Base-by-base conservation (phyloP, 2,888 invertebrate species). In the Synergus gifuensis region DNA sequence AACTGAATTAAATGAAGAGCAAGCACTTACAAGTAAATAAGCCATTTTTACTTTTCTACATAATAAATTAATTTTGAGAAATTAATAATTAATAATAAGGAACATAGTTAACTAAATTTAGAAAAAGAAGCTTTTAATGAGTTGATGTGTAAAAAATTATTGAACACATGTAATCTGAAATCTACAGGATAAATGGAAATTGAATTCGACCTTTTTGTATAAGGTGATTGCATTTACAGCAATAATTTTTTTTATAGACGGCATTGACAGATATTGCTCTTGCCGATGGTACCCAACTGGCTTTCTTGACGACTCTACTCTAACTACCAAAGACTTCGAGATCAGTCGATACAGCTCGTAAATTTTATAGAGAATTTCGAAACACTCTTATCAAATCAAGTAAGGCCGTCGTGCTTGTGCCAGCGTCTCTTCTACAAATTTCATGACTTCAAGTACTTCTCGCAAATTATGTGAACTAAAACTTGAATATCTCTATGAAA, bases 281-380 rank as follows among this genome's bases (percentile, higher is more conserved):
- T 54, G 54, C 16, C 7, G 54, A n/a, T 54, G 54, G 8, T 18
- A n/a, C 9, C 18, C 54, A 18, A n/a, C 54, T 58, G 9, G n/a
- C 18, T 58, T n/a, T 16, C 54, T 3, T 58, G 36, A 36, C 36
- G 36, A 36, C 36, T 36, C 46, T 46, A 46, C 18, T 28, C 22
- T 28, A 62, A 28, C 12, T 18, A 8, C 12, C 18, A 18, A 28
- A 22, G 60, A 62, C 60, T 62, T 62, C 11, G 28, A 28, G 60
- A 28, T 62, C 60, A 62, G 60, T 62, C 60, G 60, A 18, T 60
- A 22, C 60, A 62, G 18, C 22, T 12, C 60, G 60, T 62, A 62
- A 62, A 62, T 62, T 62, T 62, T 62, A 28, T 62, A 62, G 60
- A 14, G 60, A 62, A 22, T 62, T 28, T 14, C 22, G 12, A 60